Evolutionary conservation across 2,888 invertebrate genomes (phyloP).

Genomic region (Orgyia antiqua): DNA sequence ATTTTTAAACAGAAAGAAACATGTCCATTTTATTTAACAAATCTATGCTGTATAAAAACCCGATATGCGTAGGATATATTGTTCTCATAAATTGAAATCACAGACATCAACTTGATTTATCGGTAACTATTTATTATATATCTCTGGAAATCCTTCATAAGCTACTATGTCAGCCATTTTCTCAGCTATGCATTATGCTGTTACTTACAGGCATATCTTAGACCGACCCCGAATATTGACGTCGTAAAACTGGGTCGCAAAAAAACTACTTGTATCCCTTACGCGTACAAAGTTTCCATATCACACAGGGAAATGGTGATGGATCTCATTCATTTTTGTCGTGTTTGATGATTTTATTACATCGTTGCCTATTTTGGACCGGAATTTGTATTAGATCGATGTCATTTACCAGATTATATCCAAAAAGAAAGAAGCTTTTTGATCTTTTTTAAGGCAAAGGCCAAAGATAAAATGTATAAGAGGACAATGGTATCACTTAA

Average conservation of each 20-base stretch:
- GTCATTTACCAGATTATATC: conserved; percentile 18
- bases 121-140: too few species aligned
- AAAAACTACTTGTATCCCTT: conserved; percentile 42
- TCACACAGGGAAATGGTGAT: conserved; percentile 29
- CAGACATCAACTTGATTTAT: too few species aligned
- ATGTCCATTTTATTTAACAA: too few species aligned
- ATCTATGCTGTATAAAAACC: too few species aligned
- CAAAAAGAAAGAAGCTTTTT: conserved; percentile 9
- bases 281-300: conserved; percentile 33
- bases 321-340: conserved; percentile 21
- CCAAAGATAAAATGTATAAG: conserved; percentile 27
- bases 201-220: conserved; percentile 35
- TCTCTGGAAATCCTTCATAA: conserved; percentile 1
- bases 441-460: conserved; percentile 5
- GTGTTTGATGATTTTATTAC: conserved; percentile 26
- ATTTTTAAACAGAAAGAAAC: too few species aligned
- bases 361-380: conserved; percentile 10
- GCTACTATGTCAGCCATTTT: conserved; percentile 23
- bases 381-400: conserved; percentile 17
- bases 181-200: conserved; percentile 24
- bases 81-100: too few species aligned
- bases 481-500: conserved; percentile 52
- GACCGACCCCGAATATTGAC: conserved; percentile 30
- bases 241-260: conserved; percentile 38
- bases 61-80: too few species aligned